Evolutionary conservation across 2,797 vertebrate genomes (phyloP), one percentile per base, ranked within the genome.

Genomic region (Myripristis jacobus): DNA sequence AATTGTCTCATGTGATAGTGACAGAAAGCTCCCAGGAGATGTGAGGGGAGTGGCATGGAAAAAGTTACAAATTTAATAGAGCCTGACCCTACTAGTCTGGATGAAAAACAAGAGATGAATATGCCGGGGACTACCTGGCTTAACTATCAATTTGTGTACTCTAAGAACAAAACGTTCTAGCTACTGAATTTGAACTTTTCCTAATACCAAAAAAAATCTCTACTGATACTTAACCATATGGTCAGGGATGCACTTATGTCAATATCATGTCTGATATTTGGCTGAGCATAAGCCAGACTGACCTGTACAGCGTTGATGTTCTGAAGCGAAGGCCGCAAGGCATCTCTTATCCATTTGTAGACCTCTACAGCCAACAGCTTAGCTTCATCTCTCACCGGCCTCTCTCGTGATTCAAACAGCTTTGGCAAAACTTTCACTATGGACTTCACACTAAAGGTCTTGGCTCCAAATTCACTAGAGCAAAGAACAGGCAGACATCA

Each of bases 391-490:
- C 96, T 88, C 85, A 97, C 93, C 3, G 95, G 93, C 81, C 97
- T 97, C 68, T 97, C 96, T 83, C 96, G 94, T 84, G 96, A 97
- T 83, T 97, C 96, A 85, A 97, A 96, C 34, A 95, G 93, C 91
- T 96, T 96, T 93, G 95, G 95, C 94, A 97, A 92, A 27, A 95
- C 92, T 93, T 96, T 97, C 68, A 97, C 95, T 61, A 97, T 93
- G 91, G 96, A 95, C 91, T 97, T 97, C 77, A 97, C 90, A 9
- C 93, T 92, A 62, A 96, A 90, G 63, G 96, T 96, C 93, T 96
- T 97, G 56, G 95, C 96, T 88, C 96, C 96, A 91, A 96, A 96
- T 91, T 97, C 96, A 92, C 96, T 97, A 81, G 50, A 41, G 34
- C 10, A 15, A 51, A 59, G 34, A 43, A 13, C 29, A 41, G 5